Percentiles rank a stretch among this genome's conserved stretches.
These are phyloP conservation scores for Pempheris klunzingeri DNA, from an alignment of 2,797 vertebrate species.

Conservation along the genomic window DNA sequence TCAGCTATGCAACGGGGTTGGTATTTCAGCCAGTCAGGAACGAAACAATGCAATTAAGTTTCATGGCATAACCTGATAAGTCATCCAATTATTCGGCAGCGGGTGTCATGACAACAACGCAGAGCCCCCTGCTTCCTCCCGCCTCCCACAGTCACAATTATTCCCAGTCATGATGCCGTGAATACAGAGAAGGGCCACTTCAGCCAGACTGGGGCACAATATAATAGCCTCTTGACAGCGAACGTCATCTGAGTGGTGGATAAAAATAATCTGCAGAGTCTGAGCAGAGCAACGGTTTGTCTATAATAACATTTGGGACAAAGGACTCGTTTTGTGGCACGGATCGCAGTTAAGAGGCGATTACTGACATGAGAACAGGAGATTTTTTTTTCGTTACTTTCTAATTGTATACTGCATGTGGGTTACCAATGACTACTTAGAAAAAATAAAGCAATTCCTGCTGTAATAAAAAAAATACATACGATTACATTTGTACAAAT, in stretches of 20 bases:
- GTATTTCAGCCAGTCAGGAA: conserved; percentile 46
- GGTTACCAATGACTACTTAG: conserved; percentile 4
- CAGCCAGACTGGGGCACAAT: conserved; percentile 33
- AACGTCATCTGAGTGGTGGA: conserved; percentile 26
- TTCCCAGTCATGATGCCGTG: conserved; percentile 50
- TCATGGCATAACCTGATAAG: conserved; percentile 70
- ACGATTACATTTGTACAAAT: conserved; percentile 60
- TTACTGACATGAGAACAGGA: not conserved
- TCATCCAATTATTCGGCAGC: conserved; percentile 67
- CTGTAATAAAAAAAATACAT: conserved; percentile 39
- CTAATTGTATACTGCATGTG: conserved; percentile 2
- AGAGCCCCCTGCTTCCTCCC: conserved; percentile 17
- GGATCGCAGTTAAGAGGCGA: not conserved
- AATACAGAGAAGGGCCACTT: conserved; percentile 63
- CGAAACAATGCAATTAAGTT: conserved; percentile 72
- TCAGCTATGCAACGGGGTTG: conserved; percentile 9
- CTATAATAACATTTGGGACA: conserved; percentile 25
- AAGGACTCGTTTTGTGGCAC: not conserved
- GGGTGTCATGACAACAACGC: conserved; percentile 80
- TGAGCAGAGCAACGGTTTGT: conserved; percentile 18
- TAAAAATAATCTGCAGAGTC: conserved; percentile 45
- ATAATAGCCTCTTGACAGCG: conserved; percentile 49
- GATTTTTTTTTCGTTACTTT: not conserved
- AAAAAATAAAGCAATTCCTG: conserved; percentile 53
- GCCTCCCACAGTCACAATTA: conserved; percentile 38